These are phyloP conservation scores for Mesorhabditis spiculigera DNA, from an alignment of 2,888 invertebrate genomes.

Conservation along the genomic window DNA sequence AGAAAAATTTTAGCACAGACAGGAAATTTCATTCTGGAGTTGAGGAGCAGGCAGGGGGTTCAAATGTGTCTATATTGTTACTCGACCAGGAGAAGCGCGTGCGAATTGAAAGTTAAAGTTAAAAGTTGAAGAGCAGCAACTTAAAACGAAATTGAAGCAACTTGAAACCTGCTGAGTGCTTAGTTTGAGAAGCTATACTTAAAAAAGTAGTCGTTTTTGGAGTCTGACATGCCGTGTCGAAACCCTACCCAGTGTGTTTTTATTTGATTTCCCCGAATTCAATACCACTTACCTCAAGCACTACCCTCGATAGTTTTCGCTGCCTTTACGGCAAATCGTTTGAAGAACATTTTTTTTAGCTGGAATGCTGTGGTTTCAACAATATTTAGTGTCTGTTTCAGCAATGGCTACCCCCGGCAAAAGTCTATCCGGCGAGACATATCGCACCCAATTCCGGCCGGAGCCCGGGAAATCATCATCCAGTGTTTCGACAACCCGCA, in stretches of 20 bases:
- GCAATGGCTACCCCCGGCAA: constrained; percentile 22
- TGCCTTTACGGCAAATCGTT: too few relatives aligned
- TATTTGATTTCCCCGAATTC: neutral
- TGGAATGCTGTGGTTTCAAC: neutral
- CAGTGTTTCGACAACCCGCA: constrained; percentile 56
- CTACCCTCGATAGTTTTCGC: too few relatives aligned
- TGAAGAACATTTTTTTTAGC: neutral
- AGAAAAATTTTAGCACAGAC: too few relatives aligned
- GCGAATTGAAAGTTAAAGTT: too few relatives aligned
- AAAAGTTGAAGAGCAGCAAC: too few relatives aligned
- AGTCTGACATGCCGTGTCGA: neutral
- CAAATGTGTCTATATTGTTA: too few relatives aligned
- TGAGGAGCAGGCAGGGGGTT: too few relatives aligned
- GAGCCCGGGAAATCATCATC: constrained; percentile 44
- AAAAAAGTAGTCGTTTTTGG: neutral
- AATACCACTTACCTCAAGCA: neutral
- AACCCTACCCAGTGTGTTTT: neutral
- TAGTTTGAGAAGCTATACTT: too few relatives aligned
- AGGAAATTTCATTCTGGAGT: too few relatives aligned
- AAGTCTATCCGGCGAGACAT: constrained; percentile 37
- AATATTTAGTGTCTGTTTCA: constrained; percentile 12
- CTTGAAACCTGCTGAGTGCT: too few relatives aligned
- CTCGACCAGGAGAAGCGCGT: too few relatives aligned
- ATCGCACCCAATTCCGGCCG: constrained; percentile 32
- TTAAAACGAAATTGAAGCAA: too few relatives aligned